Evolutionary conservation across 2,113 vertebrate species (phyloP).

Genomic region (Crotalus viridis): DNA sequence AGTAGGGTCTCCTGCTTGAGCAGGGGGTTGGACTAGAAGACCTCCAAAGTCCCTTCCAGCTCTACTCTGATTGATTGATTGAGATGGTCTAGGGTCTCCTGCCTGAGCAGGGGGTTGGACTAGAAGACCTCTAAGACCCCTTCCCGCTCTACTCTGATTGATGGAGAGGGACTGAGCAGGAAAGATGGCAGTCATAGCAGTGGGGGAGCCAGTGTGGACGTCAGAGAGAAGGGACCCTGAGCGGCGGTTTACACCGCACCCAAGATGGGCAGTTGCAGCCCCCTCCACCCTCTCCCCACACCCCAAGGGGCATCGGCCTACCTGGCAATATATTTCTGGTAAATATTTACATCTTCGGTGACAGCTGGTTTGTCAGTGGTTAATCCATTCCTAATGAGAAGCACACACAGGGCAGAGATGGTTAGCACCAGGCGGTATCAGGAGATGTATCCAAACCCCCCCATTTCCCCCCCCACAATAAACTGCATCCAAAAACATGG

Average conservation of each 20-base stretch:
- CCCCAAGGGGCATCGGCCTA: slow-evolving; percentile 78
- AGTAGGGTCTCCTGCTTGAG: no score
- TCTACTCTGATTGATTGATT: neutral
- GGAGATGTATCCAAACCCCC: slow-evolving; percentile 14
- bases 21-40: neutral
- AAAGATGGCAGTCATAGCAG: neutral
- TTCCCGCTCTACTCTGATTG: neutral
- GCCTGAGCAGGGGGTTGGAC: no score
- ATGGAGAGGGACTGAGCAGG: neutral
- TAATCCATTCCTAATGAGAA: slow-evolving; percentile 92
- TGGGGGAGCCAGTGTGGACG: slow-evolving; percentile 32
- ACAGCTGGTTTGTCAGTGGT: slow-evolving; percentile 94
- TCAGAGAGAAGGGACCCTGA: slow-evolving; percentile 35
- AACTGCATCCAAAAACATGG: neutral
- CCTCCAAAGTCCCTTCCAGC: neutral
- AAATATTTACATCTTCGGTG: slow-evolving; percentile 96
- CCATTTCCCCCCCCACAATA: slow-evolving; percentile 13
- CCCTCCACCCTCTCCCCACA: slow-evolving; percentile 47
- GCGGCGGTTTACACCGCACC: slow-evolving; percentile 32
- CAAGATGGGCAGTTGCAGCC: slow-evolving; percentile 34
- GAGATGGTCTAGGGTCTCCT: neutral
- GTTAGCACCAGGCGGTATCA: slow-evolving; percentile 62
- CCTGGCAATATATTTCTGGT: slow-evolving; percentile 99
- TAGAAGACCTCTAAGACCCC: neutral
- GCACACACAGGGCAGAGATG: slow-evolving; percentile 76